Base-by-base conservation (phyloP, 1,140 invertebrate genomes). In the Diorhabda elongata region DNA sequence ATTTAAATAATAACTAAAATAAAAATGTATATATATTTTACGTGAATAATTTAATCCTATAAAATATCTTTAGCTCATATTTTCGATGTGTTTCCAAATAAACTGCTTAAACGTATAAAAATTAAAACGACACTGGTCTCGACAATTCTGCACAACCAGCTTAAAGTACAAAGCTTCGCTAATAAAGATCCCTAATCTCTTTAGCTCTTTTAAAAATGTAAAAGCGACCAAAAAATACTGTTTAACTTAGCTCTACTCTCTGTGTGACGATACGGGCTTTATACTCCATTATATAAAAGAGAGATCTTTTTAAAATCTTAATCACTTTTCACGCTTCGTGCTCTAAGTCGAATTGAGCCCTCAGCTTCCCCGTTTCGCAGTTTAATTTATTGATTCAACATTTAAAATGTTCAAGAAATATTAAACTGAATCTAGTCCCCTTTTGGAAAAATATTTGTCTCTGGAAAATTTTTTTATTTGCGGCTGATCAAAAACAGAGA, bases 321-420 rank as follows among this genome's bases (percentile, higher is more conserved):
- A 78, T 78, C 77, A 78, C 77, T 78, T 78, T 77, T 78, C 73
- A 73, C 76, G 75, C 76, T 78, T 65, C 68, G 62, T 66, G 74
- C 74, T 67, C 74, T 74, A 73, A 76, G 74, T 74, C 71, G 71
- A 71, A 74, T 74, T 73, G 73, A 52, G 47, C 47, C 47, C 47
- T 26, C 47, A 52, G 47, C 47, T 52, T n/a, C 3, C 2, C 47
- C 47, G 47, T 52, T 66, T 72, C 71, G 73, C 73, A 78, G 75
- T 78, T 78, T 78, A 78, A 77, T 78, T 75, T 78, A 78, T 78
- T 77, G 77, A 78, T 78, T 78, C 74, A 70, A 69, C 71, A 72
- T 76, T 78, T 75, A 76, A 75, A 78, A 52, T 52, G 2, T 52
- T 52, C 47, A 8, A n/a, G n/a, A 52, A n/a, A n/a, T 6, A 52